Evolutionary conservation across 2,888 invertebrate genomes (phyloP), one percentile per base, ranked within the genome.

Genomic region (Cancer borealis): DNA sequence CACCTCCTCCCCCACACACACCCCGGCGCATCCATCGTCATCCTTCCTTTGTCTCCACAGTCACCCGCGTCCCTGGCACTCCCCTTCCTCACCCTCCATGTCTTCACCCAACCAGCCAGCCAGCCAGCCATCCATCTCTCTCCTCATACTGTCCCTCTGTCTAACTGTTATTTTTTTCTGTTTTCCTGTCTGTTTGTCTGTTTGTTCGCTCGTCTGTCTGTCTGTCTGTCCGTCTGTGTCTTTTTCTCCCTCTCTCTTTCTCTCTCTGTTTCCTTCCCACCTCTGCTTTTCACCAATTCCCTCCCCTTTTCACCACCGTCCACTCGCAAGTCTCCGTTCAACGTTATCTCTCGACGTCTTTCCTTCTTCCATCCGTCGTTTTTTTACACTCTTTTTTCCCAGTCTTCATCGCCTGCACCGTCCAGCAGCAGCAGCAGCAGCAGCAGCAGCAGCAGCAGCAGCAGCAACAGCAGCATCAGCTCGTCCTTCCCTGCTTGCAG

Each of bases 181-280:
- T 54, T 39, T 39, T 39, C 54, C 54, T 54, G 54, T 54, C 54
- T 54, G 54, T 54, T 54, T 54, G 10, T 54, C 54, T 54, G 54
- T 10, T 10, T 10, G 10, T 14, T 47, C 1, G 6, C 49, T 46
- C 21, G 14, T 21, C 39, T 26, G 10, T 88, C 46, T 46, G 39
- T 88, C 54, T 66, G n/a, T n/a, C 21, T 66, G 1, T 66, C 66
- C 21, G 6, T 66, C n/a, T 66, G n/a, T 66, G 6, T n/a, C n/a
- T 54, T n/a, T 54, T 79, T 92, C 46, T 92, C 84, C n/a, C 49
- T 84, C 92, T 47, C 30, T 92, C 87, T 84, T 26, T 84, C 49
- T 84, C 92, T 92, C 92, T 84, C 87, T 73, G 26, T 84, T 87
- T 79, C 79, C 87, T 39, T 79, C n/a, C 26, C 91, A 60, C n/a